phyloP scores from a whole-genome alignment of 2,888 invertebrate species.

The Pherbina coryleti region DNA sequence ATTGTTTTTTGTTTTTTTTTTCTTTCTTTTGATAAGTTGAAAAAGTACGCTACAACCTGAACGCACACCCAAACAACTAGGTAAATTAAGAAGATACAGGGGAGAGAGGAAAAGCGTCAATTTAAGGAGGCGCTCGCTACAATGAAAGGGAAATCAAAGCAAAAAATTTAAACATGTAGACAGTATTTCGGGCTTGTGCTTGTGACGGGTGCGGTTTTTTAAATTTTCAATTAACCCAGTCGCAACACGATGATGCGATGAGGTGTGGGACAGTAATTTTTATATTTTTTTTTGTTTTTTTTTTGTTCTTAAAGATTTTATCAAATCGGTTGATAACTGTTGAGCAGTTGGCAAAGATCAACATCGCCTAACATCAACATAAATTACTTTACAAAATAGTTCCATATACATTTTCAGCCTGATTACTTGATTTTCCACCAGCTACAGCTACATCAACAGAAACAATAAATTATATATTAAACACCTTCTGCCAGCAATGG shows the following conservation, averaged over 20 bases:
- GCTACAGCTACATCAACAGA: constrained; percentile 32
- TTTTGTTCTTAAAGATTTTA: not conserved
- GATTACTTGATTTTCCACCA: not conserved
- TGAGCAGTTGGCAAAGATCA: not conserved
- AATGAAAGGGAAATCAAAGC: constrained; percentile 15
- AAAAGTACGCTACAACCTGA: not conserved
- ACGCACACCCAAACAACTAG: constrained; percentile 16
- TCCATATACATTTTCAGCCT: not conserved
- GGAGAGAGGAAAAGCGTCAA: not conserved
- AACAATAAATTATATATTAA: constrained; percentile 48
- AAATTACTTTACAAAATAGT: not conserved
- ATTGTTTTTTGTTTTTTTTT: not conserved
- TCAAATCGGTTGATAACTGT: not conserved
- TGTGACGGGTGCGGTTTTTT: constrained; percentile 28
- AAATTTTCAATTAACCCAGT: constrained; percentile 14
- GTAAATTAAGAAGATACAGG: not conserved
- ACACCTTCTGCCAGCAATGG: constrained; percentile 47
- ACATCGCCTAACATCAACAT: not conserved
- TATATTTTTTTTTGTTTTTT: not conserved
- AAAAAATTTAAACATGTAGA: not conserved
- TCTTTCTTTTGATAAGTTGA: not conserved
- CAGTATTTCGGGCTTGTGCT: not conserved
- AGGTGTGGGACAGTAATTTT: constrained; percentile 27
- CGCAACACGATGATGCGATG: constrained; percentile 5
- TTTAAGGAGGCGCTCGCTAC: constrained; percentile 19